phyloP scores from a whole-genome alignment of 2,113 vertebrate species.

The Antigone vipio region DNA sequence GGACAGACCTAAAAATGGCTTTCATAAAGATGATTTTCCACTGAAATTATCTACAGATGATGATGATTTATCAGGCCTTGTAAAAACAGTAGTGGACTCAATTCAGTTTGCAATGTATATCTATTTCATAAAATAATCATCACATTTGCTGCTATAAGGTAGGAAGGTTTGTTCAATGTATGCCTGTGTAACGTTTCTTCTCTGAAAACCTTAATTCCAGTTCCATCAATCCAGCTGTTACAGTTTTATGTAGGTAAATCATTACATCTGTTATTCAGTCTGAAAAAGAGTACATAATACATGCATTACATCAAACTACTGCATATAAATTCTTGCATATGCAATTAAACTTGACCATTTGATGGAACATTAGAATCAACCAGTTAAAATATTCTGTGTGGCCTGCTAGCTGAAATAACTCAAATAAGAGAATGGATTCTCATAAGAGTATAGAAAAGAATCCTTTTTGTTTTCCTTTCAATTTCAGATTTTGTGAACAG shows the following conservation, averaged over 20 bases:
- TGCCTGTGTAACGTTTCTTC: neutral
- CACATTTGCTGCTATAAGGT: neutral
- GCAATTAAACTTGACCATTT: neutral
- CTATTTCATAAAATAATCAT: neutral
- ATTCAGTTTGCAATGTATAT: neutral
- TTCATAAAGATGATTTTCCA: neutral
- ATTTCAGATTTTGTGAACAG: neutral
- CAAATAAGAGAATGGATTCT: neutral
- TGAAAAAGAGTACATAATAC: neutral
- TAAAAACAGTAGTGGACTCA: neutral
- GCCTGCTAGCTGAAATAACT: neutral
- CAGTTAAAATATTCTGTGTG: neutral
- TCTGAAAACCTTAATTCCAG: neutral
- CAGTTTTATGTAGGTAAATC: neutral
- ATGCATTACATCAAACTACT: neutral
- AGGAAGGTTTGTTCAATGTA: neutral
- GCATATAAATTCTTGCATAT: neutral
- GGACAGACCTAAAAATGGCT: neutral
- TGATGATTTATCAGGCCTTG: neutral
- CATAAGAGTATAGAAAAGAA: neutral
- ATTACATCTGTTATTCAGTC: neutral
- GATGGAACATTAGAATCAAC: neutral
- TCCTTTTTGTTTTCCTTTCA: neutral
- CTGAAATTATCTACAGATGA: neutral
- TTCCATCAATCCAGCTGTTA: neutral